Percentiles rank a stretch among this genome's conserved stretches.
Evolutionary conservation across 2,888 invertebrate genomes (phyloP).

Genomic region (Euplexia lucipara): DNA sequence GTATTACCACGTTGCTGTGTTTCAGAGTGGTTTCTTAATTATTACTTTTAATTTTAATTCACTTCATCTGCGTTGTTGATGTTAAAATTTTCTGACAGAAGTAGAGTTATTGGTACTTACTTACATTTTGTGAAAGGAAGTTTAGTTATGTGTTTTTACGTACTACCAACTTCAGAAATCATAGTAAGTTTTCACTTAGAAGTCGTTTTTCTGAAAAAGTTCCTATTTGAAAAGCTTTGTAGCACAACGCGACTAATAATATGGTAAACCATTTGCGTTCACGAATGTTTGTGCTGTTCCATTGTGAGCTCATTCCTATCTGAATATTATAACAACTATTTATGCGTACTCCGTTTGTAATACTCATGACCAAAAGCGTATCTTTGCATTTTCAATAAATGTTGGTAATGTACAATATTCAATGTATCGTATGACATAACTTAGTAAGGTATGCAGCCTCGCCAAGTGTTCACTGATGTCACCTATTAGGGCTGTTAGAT

Average conservation of each 20-base stretch:
- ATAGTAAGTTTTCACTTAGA: too few relatives aligned
- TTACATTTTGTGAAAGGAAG: too few relatives aligned
- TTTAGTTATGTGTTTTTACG: too few relatives aligned
- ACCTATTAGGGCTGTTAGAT: conserved; percentile 64
- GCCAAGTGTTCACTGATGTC: conserved; percentile 61
- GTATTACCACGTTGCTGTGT: too few relatives aligned
- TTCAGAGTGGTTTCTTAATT: too few relatives aligned
- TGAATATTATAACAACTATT: conserved; percentile 4
- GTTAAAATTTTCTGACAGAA: too few relatives aligned
- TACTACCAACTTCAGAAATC: too few relatives aligned
- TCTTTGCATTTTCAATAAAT: conserved; percentile 36
- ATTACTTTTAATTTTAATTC: too few relatives aligned
- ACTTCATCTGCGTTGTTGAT: too few relatives aligned
- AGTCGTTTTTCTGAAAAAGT: too few relatives aligned
- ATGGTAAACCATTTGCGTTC: conserved; percentile 5
- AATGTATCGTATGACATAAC: conserved; percentile 41
- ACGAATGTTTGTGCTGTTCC: background rate
- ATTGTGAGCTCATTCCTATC: background rate
- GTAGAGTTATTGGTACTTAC: too few relatives aligned
- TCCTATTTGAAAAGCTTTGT: too few relatives aligned
- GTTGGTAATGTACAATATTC: conserved; percentile 24
- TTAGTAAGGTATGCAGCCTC: conserved; percentile 36
- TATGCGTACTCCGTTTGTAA: conserved; percentile 1
- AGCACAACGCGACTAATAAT: conserved; percentile 1
- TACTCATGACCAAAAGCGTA: conserved; percentile 22